These are phyloP conservation scores for Rhynchomys soricoides DNA, from an alignment of 2,113 vertebrate genomes.

Conservation along the genomic window DNA sequence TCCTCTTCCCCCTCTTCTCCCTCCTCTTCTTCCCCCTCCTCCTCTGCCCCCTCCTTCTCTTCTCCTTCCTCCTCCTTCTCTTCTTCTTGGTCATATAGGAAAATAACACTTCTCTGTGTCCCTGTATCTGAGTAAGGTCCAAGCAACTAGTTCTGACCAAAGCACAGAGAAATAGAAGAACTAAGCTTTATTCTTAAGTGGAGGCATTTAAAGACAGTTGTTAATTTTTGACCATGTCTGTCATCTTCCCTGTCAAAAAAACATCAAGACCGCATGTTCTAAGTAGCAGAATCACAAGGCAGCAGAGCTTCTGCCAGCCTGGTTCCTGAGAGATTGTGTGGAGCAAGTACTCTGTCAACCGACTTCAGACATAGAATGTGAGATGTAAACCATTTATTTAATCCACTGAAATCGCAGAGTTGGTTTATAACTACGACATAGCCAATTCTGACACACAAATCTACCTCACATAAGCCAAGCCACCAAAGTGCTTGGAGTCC, in stretches of 20 bases:
- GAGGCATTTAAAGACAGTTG: not conserved
- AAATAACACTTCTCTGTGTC: not conserved
- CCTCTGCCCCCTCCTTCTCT: too few relatives aligned
- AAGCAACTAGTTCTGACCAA: not conserved
- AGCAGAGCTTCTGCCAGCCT: not conserved
- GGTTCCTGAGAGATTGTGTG: not conserved
- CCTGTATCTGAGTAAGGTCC: not conserved
- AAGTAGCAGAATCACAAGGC: not conserved
- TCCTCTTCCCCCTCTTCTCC: not conserved
- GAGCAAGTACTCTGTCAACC: not conserved
- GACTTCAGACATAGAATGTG: not conserved
- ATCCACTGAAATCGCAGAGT: not conserved
- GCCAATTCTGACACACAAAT: not conserved
- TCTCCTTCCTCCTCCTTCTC: not conserved
- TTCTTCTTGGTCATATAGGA: not conserved
- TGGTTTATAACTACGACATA: not conserved
- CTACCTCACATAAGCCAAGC: not conserved
- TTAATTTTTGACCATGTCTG: not conserved
- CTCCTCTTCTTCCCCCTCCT: not conserved
- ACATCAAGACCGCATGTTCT: not conserved
- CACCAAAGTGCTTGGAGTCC: not conserved
- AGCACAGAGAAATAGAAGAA: not conserved
- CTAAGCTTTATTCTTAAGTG: not conserved
- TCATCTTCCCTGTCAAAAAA: not conserved
- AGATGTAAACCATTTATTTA: not conserved